Percentiles rank a stretch among this genome's conserved stretches.
These are phyloP conservation scores for Aleiodes alternator DNA, from an alignment of 2,888 invertebrate species.

Conservation along the genomic window DNA sequence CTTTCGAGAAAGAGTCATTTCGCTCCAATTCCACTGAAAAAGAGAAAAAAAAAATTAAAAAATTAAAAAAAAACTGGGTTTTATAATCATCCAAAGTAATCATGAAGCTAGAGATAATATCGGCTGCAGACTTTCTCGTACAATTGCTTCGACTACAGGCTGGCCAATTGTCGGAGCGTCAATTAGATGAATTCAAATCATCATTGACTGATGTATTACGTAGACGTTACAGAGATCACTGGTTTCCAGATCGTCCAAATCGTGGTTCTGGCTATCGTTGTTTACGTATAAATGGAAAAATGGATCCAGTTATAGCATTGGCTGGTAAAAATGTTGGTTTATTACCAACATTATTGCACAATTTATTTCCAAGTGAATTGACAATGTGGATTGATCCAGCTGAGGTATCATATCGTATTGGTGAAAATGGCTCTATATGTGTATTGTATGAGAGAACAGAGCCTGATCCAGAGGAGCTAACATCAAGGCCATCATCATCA, in stretches of 20 bases:
- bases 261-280: slow-evolving; percentile 85
- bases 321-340: slow-evolving; percentile 82
- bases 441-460: slow-evolving; percentile 76
- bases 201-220: slow-evolving; percentile 75
- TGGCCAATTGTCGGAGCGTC: slow-evolving; percentile 73
- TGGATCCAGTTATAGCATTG: slow-evolving; percentile 82
- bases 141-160: slow-evolving; percentile 75
- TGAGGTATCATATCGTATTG: slow-evolving; percentile 83
- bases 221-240: slow-evolving; percentile 80
- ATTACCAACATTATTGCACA: slow-evolving; percentile 78
- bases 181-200: slow-evolving; percentile 75
- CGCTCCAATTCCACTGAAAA: too few relatives aligned
- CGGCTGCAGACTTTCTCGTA: slow-evolving; percentile 77
- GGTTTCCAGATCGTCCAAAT: slow-evolving; percentile 85
- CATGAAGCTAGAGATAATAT: slow-evolving; percentile 77
- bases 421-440: slow-evolving; percentile 81
- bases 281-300: slow-evolving; percentile 83
- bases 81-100: slow-evolving; percentile 10
- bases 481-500: slow-evolving; percentile 47
- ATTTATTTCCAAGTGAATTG: slow-evolving; percentile 81
- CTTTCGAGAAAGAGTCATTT: too few relatives aligned
- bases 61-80: not conserved
- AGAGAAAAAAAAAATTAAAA: not conserved
- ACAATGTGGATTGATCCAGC: slow-evolving; percentile 87
- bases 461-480: slow-evolving; percentile 63